A percentile compares a stretch with the other conserved stretches of the same genome.
Evolutionary conservation across 2,113 vertebrate species (phyloP).

Genomic region (Rattus rattus): DNA sequence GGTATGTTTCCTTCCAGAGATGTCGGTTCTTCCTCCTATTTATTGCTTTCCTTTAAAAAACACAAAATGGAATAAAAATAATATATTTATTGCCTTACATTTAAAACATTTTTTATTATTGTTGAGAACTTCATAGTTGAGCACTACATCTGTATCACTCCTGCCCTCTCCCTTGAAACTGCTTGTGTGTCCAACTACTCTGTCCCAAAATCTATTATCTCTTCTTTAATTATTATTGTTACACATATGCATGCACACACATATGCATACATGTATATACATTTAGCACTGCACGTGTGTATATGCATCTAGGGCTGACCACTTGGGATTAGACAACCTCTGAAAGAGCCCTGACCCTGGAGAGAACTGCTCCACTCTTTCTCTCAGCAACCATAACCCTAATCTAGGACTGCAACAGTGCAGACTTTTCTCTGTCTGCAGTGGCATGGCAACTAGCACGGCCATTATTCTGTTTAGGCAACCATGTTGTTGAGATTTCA

Average conservation of each 20-base stretch:
- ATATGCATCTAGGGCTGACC: not conserved
- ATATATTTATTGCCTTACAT: not conserved
- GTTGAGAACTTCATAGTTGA: not conserved
- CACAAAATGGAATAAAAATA: not conserved
- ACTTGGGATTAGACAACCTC: not conserved
- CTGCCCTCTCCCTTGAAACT: not conserved
- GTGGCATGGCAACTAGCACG: no score
- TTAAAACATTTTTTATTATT: not conserved
- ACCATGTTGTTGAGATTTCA: not conserved
- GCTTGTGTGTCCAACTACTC: no score
- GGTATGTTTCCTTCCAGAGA: not conserved
- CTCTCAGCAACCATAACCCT: not conserved
- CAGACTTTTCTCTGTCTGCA: no score
- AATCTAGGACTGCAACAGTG: not conserved
- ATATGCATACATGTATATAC: no score
- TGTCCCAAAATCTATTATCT: not conserved
- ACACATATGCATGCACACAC: not conserved
- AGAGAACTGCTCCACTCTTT: not conserved
- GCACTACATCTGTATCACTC: not conserved
- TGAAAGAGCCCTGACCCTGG: not conserved
- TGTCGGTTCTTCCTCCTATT: not conserved
- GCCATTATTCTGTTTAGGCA: not conserved
- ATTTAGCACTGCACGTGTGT: not conserved
- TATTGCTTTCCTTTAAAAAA: not conserved
- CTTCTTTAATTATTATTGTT: not conserved